Evolutionary conservation across 1,140 invertebrate species (phyloP), one percentile per base, ranked within the genome.

Genomic region (Pygmarrhopalites habei): DNA sequence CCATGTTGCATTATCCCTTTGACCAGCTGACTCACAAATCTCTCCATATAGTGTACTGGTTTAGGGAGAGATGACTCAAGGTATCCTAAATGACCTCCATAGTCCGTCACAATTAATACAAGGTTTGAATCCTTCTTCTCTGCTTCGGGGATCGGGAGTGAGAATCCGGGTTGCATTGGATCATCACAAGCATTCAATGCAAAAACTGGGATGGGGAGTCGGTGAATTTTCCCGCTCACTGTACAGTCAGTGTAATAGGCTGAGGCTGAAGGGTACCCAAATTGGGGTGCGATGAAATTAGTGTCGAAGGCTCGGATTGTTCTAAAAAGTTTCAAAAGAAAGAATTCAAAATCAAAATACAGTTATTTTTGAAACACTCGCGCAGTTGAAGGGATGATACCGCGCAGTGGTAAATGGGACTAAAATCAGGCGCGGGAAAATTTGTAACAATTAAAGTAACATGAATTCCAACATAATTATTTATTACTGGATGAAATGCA

Each of bases 241-340:
- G 83, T 83, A 3, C 89, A 87, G 51, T 82, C 81, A 35, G 76
- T 75, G 74, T 94, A 93, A 74, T 93, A 94, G 35, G 87, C 85
- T 23, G 88, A 82, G 39, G 86, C 86, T 64, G 85, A 82, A 60
- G 81, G 79, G 73, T 86, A 92, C 0, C 89, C 89, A 78, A 92
- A 92, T 74, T 90, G 85, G 65, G 84, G 83, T 14, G 82, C 79
- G n/a, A 89, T 92, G 74, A 91, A 92, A 43, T 83, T 76, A 12
- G 82, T 79, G 77, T 93, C 90, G 77, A 93, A 92, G 73, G 91
- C 85, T 67, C 86, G 81, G 58, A 92, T 85, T 0, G 88, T 87
- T 72, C n/a, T n/a, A n/a, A n/a, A n/a, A n/a, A n/a, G n/a, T n/a
- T n/a, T n/a, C n/a, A n/a, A n/a, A n/a, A n/a, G n/a, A n/a, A n/a